A percentile compares a stretch with the other conserved stretches of the same genome.
These are phyloP conservation scores for Danio rerio DNA, from an alignment of 2,113 vertebrate genomes.

Conservation along the genomic window GRCz12tu NC_133191.1:9651001-9651500, in stretches of 20 bases:
- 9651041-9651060: no score
- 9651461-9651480: background rate
- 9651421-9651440: background rate
- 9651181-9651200: conserved; percentile 96
- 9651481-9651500: background rate
- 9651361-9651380: conserved; percentile 98
- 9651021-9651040: no score
- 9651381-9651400: conserved; percentile 97
- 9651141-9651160: conserved; percentile 96
- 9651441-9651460: conserved; percentile 12
- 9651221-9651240: no score
- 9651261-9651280: no score
- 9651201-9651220: conserved; percentile 14
- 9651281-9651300: conserved; percentile 75
- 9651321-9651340: conserved; percentile 91
- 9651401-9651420: conserved; percentile 78
- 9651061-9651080: conserved; percentile 66
- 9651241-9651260: no score
- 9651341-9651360: conserved; percentile 99
- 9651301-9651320: conserved; percentile 87
- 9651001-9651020: no score
- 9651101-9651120: conserved; percentile 98
- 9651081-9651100: conserved; percentile 97
- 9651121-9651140: conserved; percentile 95
- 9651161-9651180: conserved; percentile 96